Evolutionary conservation across 2,888 invertebrate genomes (phyloP).

Genomic region (Apodemia zela): DNA sequence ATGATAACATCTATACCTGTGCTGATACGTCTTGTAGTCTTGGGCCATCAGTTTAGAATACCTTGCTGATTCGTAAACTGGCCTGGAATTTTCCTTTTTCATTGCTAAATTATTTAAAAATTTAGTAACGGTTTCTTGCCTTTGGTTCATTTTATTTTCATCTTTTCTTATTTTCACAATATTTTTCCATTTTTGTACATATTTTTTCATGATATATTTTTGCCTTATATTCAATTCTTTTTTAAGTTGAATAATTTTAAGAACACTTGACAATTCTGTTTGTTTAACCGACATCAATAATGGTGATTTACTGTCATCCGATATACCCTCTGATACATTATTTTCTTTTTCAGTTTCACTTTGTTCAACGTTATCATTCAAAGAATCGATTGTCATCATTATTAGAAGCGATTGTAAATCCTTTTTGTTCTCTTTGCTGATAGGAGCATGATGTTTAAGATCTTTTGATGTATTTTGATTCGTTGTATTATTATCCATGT

Average conservation of each 20-base stretch:
- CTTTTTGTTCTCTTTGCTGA: slow-evolving; percentile 27
- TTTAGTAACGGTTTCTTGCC: slow-evolving; percentile 51
- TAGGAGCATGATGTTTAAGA: background rate
- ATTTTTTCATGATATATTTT: slow-evolving; percentile 49
- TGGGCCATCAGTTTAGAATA: slow-evolving; percentile 49
- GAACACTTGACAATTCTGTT: slow-evolving; percentile 35
- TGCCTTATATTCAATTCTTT: slow-evolving; percentile 43
- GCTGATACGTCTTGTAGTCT: slow-evolving; percentile 66
- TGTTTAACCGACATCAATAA: slow-evolving; percentile 16
- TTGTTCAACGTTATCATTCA: slow-evolving; percentile 38
- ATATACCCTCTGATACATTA: slow-evolving; percentile 21
- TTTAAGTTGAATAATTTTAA: slow-evolving; percentile 50
- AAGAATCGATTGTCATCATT: slow-evolving; percentile 58
- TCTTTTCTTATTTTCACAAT: slow-evolving; percentile 47
- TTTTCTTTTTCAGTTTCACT: slow-evolving; percentile 21
- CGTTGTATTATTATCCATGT: background rate
- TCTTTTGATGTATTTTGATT: background rate
- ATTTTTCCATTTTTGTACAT: slow-evolving; percentile 55
- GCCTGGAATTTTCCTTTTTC: slow-evolving; percentile 47
- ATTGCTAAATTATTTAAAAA: slow-evolving; percentile 66
- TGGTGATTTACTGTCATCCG: slow-evolving; percentile 6
- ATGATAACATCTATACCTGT: slow-evolving; percentile 46
- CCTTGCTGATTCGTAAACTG: slow-evolving; percentile 39
- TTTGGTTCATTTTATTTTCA: slow-evolving; percentile 43
- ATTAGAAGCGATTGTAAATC: slow-evolving; percentile 59